These are phyloP conservation scores for Phrynosoma platyrhinos DNA, from an alignment of 2,113 vertebrate genomes.

Conservation along the genomic window DNA sequence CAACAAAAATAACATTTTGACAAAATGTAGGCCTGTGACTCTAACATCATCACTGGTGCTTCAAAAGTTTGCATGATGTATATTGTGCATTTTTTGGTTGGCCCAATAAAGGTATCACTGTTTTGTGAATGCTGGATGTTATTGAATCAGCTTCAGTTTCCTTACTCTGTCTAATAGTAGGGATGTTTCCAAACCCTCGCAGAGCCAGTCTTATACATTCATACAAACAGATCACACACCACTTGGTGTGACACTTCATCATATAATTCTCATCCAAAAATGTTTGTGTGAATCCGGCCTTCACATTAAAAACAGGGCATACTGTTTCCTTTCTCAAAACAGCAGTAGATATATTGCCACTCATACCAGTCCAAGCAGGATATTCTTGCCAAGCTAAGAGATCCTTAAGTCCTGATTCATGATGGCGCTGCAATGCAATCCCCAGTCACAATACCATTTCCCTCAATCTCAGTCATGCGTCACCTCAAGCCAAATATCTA, in stretches of 20 bases:
- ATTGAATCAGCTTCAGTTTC: no score
- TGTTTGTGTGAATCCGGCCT: neutral
- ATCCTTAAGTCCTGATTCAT: neutral
- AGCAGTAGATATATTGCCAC: neutral
- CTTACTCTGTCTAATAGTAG: no score
- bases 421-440: neutral
- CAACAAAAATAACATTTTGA: no score
- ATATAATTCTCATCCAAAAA: neutral
- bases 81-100: no score
- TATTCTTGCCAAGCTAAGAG: neutral
- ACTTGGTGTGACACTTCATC: no score
- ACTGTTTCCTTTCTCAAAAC: neutral
- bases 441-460: no score
- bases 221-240: neutral
- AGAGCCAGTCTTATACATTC: neutral
- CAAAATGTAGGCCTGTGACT: no score
- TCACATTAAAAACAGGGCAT: neutral
- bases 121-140: no score
- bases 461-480: neutral
- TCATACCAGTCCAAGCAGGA: neutral
- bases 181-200: no score
- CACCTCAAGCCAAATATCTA: neutral
- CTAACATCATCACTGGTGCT: no score
- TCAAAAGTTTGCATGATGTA: no score
- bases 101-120: no score